Evolutionary conservation across 1,140 invertebrate genomes (phyloP).

Genomic region (Bicyclus anynana): DNA sequence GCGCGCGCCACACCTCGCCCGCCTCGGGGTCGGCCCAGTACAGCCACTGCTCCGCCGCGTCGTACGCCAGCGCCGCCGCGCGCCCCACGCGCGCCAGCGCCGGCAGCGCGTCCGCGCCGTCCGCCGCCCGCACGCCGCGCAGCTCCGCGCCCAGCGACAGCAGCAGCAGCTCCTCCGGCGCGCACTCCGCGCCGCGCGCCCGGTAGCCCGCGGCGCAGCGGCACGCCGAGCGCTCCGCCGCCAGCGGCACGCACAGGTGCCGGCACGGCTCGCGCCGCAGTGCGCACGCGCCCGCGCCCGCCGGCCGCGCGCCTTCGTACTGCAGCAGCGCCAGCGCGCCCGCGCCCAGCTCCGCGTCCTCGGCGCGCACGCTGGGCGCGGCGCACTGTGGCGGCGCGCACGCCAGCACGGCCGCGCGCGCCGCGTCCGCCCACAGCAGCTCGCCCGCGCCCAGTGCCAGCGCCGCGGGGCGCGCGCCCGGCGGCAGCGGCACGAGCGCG

Average conservation of each 20-base stretch:
- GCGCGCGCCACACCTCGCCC: constrained; percentile 85
- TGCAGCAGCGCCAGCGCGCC: constrained; percentile 7
- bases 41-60: constrained; percentile 78
- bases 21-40: constrained; percentile 87
- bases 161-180: background rate
- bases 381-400: constrained; percentile 72
- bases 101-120: background rate
- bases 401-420: constrained; percentile 77
- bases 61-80: background rate
- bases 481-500: constrained; percentile 38
- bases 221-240: constrained; percentile 78
- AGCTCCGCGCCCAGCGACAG: background rate
- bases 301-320: constrained; percentile 73
- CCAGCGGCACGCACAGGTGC: constrained; percentile 88
- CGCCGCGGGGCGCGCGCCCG: constrained; percentile 71
- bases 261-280: constrained; percentile 79
- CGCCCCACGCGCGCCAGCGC: background rate
- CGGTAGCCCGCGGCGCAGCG: constrained; percentile 87
- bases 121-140: background rate
- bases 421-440: constrained; percentile 81
- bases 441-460: constrained; percentile 78
- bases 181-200: constrained; percentile 66
- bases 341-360: constrained; percentile 67
- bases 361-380: constrained; percentile 49
- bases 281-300: constrained; percentile 80